Percentiles rank a stretch among this genome's conserved stretches.
These are phyloP conservation scores for Neofelis nebulosa DNA, from an alignment of 2,113 vertebrate species.

Conservation along the genomic window DNA sequence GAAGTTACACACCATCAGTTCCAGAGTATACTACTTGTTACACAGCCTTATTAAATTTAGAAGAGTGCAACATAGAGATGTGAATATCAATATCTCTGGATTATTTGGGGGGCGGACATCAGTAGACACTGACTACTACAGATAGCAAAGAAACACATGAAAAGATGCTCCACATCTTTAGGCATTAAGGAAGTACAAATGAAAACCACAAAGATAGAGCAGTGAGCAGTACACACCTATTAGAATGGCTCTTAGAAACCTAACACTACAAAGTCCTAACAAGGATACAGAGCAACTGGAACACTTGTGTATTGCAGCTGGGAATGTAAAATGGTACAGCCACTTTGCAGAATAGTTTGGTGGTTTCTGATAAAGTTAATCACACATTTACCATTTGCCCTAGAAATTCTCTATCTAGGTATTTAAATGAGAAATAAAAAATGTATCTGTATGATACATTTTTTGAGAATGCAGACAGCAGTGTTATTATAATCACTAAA, in stretches of 20 bases:
- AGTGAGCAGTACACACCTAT: not conserved
- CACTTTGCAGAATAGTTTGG: not conserved
- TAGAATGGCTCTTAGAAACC: not conserved
- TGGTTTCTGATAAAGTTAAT: not conserved
- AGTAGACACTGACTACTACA: not conserved
- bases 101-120: not conserved
- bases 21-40: not conserved
- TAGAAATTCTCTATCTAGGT: not conserved
- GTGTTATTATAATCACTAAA: not conserved
- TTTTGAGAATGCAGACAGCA: not conserved
- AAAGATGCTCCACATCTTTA: not conserved
- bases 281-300: not conserved
- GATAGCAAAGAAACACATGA: not conserved
- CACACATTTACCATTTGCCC: not conserved
- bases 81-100: not conserved
- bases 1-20: not conserved
- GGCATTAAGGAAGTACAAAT: not conserved
- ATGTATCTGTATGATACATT: not conserved
- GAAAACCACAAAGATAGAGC: not conserved
- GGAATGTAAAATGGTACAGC: not conserved
- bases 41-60: not conserved
- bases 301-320: not conserved
- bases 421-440: slow-evolving; percentile 15
- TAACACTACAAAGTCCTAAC: not conserved
- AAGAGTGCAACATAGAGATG: not conserved